phyloP scores from a whole-genome alignment of 2,797 vertebrate genomes.

The Epinephelus awoara region DNA sequence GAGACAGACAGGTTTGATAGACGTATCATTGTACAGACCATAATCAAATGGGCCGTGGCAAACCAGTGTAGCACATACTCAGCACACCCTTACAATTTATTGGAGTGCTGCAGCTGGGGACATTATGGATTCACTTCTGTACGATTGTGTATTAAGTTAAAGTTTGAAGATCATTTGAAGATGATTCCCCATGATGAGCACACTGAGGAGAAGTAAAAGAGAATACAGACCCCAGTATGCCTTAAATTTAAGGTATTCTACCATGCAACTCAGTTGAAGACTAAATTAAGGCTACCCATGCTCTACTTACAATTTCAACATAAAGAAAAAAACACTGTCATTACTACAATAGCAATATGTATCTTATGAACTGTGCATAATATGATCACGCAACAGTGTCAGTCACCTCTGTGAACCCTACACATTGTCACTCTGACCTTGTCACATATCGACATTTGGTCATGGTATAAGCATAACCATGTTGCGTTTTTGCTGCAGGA shows the following conservation, averaged over 20 bases:
- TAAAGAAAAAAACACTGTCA: not conserved
- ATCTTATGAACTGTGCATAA: not conserved
- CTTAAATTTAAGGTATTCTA: not conserved
- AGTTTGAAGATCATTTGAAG: not conserved
- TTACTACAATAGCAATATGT: not conserved
- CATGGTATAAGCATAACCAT: too few species aligned
- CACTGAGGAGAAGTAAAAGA: not conserved
- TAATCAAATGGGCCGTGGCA: not conserved
- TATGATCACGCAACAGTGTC: not conserved
- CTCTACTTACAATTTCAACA: not conserved
- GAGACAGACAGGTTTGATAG: slow-evolving; percentile 16
- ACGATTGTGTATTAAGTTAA: not conserved
- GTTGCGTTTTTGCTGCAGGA: too few species aligned
- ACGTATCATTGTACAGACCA: slow-evolving; percentile 4
- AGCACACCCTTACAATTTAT: not conserved
- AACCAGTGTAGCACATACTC: not conserved
- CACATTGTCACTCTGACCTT: too few species aligned
- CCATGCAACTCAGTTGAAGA: not conserved
- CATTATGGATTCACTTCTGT: not conserved
- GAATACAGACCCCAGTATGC: not conserved
- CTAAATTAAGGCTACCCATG: not conserved
- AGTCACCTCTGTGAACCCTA: not conserved
- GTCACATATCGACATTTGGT: too few species aligned
- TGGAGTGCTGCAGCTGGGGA: slow-evolving; percentile 4
- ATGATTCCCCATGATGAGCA: slow-evolving; percentile 8